Conservation (phyloP, 2,113 vertebrate genomes). For the Gila orcuttii region DNA sequence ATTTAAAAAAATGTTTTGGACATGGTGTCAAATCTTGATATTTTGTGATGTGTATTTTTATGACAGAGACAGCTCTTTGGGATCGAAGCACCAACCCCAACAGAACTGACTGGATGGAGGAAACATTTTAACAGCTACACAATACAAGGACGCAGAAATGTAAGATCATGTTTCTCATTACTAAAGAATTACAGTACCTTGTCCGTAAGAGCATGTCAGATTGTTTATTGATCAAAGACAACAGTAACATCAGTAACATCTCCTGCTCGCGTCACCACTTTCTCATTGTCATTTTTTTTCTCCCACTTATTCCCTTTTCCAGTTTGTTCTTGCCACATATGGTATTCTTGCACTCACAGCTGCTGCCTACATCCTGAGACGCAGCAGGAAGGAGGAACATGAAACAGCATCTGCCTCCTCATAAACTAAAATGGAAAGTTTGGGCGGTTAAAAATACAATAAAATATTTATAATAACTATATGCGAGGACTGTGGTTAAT, state of each 20-base stretch:
- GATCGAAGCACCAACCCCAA: constrained; percentile 56
- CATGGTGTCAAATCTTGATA: neutral
- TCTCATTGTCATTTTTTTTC: neutral
- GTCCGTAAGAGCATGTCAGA: neutral
- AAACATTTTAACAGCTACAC: constrained; percentile 74
- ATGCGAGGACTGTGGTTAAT: constrained; percentile 1
- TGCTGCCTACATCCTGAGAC: constrained; percentile 59
- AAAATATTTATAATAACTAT: constrained; percentile 3
- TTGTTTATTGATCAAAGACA: neutral
- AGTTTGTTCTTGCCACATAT: constrained; percentile 71
- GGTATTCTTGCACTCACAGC: constrained; percentile 55
- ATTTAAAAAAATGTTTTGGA: neutral
- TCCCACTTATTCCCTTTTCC: constrained; percentile 44
- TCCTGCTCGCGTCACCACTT: neutral
- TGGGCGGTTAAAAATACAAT: constrained; percentile 5
- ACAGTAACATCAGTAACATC: neutral
- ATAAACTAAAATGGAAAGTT: constrained; percentile 40
- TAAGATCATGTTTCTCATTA: constrained; percentile 35
- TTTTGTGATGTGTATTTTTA: constrained; percentile 15
- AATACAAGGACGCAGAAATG: constrained; percentile 66
- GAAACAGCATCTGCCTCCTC: constrained; percentile 18
- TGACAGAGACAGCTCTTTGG: constrained; percentile 69
- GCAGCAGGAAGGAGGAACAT: constrained; percentile 53
- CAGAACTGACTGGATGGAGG: constrained; percentile 68
- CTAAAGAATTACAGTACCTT: neutral